Conservation (phyloP, 2,888 invertebrate species). For the Lochmaea crataegi region DNA sequence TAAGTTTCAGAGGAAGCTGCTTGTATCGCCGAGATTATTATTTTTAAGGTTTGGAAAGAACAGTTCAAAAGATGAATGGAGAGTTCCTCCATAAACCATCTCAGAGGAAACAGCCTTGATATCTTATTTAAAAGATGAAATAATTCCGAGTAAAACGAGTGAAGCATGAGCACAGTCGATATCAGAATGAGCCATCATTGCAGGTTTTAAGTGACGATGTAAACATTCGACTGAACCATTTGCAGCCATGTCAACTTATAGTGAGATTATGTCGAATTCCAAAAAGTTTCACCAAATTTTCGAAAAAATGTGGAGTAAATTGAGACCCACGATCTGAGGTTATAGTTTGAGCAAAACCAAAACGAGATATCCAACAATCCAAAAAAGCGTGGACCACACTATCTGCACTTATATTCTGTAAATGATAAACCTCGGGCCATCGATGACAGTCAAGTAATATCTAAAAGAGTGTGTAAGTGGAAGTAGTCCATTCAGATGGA, state of each 20-base stretch:
- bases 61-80: neutral
- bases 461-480: no score
- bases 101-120: neutral
- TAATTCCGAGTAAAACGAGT: neutral
- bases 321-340: neutral
- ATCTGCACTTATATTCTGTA: no score
- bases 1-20: neutral
- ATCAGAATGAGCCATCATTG: neutral
- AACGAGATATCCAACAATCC: neutral
- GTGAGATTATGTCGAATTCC: neutral
- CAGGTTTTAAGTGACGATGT: neutral
- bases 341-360: neutral
- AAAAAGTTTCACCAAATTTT: neutral
- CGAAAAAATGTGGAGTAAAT: neutral
- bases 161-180: neutral
- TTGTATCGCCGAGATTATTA: no score
- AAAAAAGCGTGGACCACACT: no score
- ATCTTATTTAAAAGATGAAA: neutral
- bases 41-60: no score
- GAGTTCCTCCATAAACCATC: neutral
- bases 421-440: no score
- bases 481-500: no score
- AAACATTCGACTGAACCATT: neutral
- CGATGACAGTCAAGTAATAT: no score
- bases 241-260: neutral